phyloP scores from a whole-genome alignment of 2,888 invertebrate species.

The Oeneis ivallda region DNA sequence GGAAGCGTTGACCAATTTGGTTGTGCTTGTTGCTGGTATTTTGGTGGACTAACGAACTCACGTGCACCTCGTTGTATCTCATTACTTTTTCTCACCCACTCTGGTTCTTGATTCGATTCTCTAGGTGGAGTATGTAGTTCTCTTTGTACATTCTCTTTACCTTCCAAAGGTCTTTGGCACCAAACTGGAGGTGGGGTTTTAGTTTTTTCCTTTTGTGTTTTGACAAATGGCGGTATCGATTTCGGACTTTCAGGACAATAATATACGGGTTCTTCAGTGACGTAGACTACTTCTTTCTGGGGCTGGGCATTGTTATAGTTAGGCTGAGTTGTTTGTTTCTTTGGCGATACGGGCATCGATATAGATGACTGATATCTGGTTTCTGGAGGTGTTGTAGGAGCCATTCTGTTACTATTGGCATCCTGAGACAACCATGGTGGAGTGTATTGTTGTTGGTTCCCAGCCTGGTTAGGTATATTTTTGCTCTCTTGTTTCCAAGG shows the following conservation, averaged over 20 bases:
- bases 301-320: constrained; percentile 56
- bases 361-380: constrained; percentile 74
- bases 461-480: constrained; percentile 40
- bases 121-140: constrained; percentile 71
- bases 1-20: constrained; percentile 75
- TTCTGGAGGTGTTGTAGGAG: constrained; percentile 55
- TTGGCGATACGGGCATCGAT: constrained; percentile 73
- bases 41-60: constrained; percentile 72
- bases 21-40: constrained; percentile 67
- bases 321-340: constrained; percentile 60
- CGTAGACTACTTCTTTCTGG: constrained; percentile 71
- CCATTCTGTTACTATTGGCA: constrained; percentile 58
- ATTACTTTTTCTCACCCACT: constrained; percentile 73
- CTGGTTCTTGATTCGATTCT: constrained; percentile 68
- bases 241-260: constrained; percentile 75
- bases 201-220: constrained; percentile 75
- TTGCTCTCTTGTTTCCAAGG: constrained; percentile 65
- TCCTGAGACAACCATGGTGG: constrained; percentile 64
- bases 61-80: constrained; percentile 67
- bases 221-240: constrained; percentile 73
- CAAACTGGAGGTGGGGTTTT: constrained; percentile 76
- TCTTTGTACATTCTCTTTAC: constrained; percentile 62
- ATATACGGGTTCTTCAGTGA: constrained; percentile 73
- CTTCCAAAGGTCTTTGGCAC: constrained; percentile 70
- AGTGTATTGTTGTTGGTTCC: constrained; percentile 56